These are phyloP conservation scores for Tenthredo distinguenda DNA, from an alignment of 2,888 invertebrate genomes.

Conservation along the genomic window DNA sequence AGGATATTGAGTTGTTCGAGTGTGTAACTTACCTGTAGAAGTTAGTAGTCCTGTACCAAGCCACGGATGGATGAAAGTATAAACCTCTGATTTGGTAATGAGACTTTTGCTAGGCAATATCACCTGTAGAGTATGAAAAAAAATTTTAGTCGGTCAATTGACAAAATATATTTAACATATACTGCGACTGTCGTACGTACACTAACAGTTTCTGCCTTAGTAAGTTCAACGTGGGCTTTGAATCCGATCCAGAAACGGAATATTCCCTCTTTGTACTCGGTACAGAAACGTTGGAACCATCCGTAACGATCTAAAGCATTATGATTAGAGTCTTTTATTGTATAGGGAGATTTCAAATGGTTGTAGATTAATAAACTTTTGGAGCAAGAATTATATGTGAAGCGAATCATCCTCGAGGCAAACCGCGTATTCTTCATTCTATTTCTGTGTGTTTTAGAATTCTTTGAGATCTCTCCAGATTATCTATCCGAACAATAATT, in stretches of 20 bases:
- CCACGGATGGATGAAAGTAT: conserved; percentile 78
- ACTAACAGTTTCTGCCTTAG: conserved; percentile 65
- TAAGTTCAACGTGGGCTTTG: conserved; percentile 59
- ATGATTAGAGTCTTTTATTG: neutral
- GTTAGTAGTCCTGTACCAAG: conserved; percentile 79
- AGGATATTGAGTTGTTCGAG: neutral
- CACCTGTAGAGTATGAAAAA: conserved; percentile 64
- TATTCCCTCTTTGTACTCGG: conserved; percentile 61
- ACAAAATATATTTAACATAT: neutral
- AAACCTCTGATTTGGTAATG: conserved; percentile 78
- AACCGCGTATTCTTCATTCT: too few relatives aligned
- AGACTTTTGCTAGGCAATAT: conserved; percentile 77
- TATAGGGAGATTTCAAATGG: neutral
- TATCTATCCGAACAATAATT: neutral
- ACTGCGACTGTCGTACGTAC: conserved; percentile 58
- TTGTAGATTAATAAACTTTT: neutral
- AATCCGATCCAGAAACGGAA: conserved; percentile 62
- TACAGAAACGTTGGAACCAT: conserved; percentile 60
- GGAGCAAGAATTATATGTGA: neutral
- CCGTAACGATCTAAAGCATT: conserved; percentile 61
- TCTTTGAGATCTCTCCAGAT: neutral
- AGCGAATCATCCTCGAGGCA: neutral
- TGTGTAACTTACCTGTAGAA: conserved; percentile 72
- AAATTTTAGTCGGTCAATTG: neutral
- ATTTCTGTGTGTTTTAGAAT: neutral